phyloP scores from a whole-genome alignment of 2,888 invertebrate genomes.

The Lumbricus terrestris region DNA sequence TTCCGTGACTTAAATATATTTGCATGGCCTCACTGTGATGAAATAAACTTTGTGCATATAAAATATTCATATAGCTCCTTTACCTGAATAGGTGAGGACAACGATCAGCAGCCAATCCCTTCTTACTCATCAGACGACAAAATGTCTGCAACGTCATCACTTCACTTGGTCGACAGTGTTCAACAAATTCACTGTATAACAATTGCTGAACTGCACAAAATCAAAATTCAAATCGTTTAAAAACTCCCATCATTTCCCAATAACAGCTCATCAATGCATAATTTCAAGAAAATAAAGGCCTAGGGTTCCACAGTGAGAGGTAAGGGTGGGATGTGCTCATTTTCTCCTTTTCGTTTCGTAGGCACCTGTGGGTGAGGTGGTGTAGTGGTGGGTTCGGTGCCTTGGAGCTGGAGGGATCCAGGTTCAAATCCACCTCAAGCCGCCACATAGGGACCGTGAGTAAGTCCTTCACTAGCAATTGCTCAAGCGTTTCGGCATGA shows the following conservation, averaged over 20 bases:
- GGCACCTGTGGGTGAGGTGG: no score
- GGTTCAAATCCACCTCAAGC: no score
- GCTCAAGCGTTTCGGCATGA: no score
- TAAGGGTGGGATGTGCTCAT: no score
- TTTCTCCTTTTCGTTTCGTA: no score
- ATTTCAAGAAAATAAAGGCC: neutral
- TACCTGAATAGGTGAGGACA: conserved; percentile 52
- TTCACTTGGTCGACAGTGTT: conserved; percentile 63
- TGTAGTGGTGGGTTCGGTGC: no score
- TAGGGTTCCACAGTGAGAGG: no score
- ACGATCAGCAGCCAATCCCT: conserved; percentile 59
- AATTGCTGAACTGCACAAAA: conserved; percentile 50
- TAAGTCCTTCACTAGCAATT: no score
- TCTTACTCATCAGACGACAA: conserved; percentile 63
- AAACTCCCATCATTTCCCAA: neutral
- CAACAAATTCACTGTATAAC: conserved; percentile 64
- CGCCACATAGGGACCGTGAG: no score
- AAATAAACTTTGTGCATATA: neutral
- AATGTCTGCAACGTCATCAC: conserved; percentile 65
- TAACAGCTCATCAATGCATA: neutral
- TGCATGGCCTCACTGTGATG: no score
- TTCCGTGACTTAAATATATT: no score
- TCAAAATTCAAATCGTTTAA: neutral
- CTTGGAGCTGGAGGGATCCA: no score
- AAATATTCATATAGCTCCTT: neutral